Base-by-base conservation (phyloP, 2,797 vertebrate genomes). In the Tragopan temminckii region DNA sequence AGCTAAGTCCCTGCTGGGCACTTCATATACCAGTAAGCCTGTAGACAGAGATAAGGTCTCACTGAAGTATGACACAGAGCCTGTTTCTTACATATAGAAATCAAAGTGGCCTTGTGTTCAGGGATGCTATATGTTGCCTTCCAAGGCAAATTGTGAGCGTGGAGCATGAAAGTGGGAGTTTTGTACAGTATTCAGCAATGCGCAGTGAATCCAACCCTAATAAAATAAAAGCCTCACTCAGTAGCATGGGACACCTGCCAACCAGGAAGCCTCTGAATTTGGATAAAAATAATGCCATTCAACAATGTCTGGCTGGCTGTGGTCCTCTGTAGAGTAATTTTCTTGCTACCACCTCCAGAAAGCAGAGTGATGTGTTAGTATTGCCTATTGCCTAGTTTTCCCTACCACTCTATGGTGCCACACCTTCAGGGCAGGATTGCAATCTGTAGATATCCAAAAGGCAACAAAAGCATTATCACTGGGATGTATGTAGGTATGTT, bases 111-210 rank as follows among this genome's bases (percentile, higher is more conserved):
- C 16, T 29, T 31, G 4, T 57, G 85, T 46, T 55, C 24, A 64
- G 50, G 50, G 40, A 4, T 78, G 69, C 19, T 62, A 3, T 1
- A 0, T 33, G 5, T 27, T 64, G 19, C 18, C 4, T 23, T 43
- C 38, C 31, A 24, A 53, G 50, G 25, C 29, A 57, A n/a, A 42
- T 53, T 19, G 55, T 58, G 43, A 46, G 78, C 31, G 3, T 0
- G 1, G 20, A 15, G 12, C 0, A 2, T 5, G 43, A 55, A 36
- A 21, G 10, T 64, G 17, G 4, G 0, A 1, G 1, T 38, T 77
- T 61, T 64, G 25, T 35, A 15, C 10, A 68, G 64, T 38, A 7
- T 72, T 62, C 38, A 57, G 14, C 12, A 31, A 5, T 0, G 1
- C 8, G 4, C 6, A 7, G 9, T 31, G 20, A 77, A 62, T 31